Evolutionary conservation across 2,797 vertebrate species (phyloP).

Genomic region (Hippocampus kuda): DNA sequence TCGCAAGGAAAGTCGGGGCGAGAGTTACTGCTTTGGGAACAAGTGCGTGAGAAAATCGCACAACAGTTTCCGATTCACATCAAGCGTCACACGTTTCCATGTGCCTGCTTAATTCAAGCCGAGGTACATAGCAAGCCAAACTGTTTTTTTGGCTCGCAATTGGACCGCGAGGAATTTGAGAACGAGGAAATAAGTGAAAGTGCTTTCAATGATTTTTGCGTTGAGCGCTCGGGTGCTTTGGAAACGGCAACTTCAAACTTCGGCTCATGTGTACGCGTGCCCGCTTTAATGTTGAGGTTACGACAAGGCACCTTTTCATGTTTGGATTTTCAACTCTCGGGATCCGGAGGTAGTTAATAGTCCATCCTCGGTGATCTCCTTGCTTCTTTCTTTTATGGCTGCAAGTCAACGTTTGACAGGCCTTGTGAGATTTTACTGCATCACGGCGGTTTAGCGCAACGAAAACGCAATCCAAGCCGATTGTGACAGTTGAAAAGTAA

Average conservation of each 20-base stretch:
- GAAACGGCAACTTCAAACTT: not conserved
- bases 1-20: too few species aligned
- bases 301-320: not conserved
- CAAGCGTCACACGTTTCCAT: too few species aligned
- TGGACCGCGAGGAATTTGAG: not conserved
- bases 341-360: not conserved
- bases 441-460: not conserved
- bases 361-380: not conserved
- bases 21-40: too few species aligned
- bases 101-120: too few species aligned
- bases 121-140: too few species aligned
- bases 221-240: not conserved
- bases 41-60: too few species aligned
- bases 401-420: not conserved
- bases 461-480: not conserved
- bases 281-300: not conserved
- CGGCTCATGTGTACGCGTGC: not conserved
- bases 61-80: too few species aligned
- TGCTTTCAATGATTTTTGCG: not conserved
- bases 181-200: not conserved
- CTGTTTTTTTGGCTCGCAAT: not conserved
- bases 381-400: not conserved
- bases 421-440: not conserved
- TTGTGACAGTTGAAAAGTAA: not conserved
- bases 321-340: not conserved